These are phyloP conservation scores for Pao palembangensis DNA, from an alignment of 2,113 vertebrate species.

Conservation along the genomic window DNA sequence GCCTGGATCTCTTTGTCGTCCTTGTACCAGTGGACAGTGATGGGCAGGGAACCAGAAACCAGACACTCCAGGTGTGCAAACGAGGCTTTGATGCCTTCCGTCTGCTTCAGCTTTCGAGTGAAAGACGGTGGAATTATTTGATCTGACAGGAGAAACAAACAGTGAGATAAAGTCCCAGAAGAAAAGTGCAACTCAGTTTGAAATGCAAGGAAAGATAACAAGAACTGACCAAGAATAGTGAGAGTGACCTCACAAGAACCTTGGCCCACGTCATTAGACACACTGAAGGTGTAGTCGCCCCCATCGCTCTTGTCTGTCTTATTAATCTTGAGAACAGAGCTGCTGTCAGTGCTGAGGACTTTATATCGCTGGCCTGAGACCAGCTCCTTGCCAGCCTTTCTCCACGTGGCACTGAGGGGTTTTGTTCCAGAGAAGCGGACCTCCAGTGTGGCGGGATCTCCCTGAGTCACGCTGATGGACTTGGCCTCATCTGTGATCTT, in stretches of 20 bases:
- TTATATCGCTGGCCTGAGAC: constrained; percentile 85
- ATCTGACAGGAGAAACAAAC: constrained; percentile 74
- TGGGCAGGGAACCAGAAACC: constrained; percentile 92
- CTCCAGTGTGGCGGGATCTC: constrained; percentile 91
- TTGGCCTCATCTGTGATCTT: constrained; percentile 87
- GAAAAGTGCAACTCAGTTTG: not conserved
- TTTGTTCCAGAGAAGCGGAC: constrained; percentile 93
- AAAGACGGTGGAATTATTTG: constrained; percentile 95
- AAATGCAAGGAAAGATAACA: not conserved
- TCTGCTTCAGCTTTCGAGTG: constrained; percentile 92
- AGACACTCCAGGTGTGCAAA: constrained; percentile 94
- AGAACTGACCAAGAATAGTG: constrained; percentile 87
- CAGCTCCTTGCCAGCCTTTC: constrained; percentile 86
- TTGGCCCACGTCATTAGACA: constrained; percentile 91
- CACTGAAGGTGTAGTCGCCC: constrained; percentile 89
- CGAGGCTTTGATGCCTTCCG: constrained; percentile 92
- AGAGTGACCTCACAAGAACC: constrained; percentile 87
- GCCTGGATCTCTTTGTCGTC: constrained; percentile 85
- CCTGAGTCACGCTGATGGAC: constrained; percentile 94
- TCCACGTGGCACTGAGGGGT: constrained; percentile 86
- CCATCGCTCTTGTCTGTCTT: constrained; percentile 86
- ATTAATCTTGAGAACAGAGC: constrained; percentile 87
- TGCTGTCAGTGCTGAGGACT: constrained; percentile 84
- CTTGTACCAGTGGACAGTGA: constrained; percentile 91
- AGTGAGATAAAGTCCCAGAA: constrained; percentile 7